Evolutionary conservation across 2,888 invertebrate species (phyloP).

Genomic region (Amaurobius ferox): DNA sequence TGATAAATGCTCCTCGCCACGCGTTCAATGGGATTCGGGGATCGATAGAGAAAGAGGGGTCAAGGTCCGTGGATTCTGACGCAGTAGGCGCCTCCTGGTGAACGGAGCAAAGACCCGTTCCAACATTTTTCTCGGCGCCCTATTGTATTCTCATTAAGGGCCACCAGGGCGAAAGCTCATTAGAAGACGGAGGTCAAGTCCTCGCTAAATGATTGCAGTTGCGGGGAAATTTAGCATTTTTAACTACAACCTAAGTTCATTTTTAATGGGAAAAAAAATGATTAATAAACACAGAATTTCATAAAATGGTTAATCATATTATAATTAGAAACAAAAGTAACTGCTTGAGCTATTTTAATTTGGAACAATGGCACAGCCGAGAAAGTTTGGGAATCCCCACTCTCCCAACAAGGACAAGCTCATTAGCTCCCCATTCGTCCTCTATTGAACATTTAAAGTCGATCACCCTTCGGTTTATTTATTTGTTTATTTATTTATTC

Average conservation of each 20-base stretch:
- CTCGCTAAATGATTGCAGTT: not conserved
- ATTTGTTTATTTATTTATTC: too few relatives aligned
- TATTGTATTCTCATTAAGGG: slow-evolving; percentile 65
- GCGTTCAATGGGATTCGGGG: slow-evolving; percentile 34
- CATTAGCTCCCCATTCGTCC: too few relatives aligned
- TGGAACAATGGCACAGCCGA: too few relatives aligned
- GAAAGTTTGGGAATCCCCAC: too few relatives aligned
- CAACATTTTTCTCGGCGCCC: not conserved
- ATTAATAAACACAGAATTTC: too few relatives aligned
- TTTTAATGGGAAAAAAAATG: too few relatives aligned
- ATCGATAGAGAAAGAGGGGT: slow-evolving; percentile 57
- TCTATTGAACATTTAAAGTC: too few relatives aligned
- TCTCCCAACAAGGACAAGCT: too few relatives aligned
- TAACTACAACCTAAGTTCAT: not conserved
- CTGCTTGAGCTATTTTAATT: too few relatives aligned
- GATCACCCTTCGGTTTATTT: too few relatives aligned
- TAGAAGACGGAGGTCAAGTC: not conserved
- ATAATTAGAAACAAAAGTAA: too few relatives aligned
- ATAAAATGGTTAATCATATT: too few relatives aligned
- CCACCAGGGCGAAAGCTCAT: not conserved
- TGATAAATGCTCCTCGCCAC: slow-evolving; percentile 60
- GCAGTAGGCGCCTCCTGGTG: slow-evolving; percentile 37
- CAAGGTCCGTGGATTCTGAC: slow-evolving; percentile 40
- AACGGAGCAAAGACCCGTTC: slow-evolving; percentile 16
- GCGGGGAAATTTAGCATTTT: not conserved